phyloP scores from a whole-genome alignment of 2,113 vertebrate species.

The Calypte anna region DNA sequence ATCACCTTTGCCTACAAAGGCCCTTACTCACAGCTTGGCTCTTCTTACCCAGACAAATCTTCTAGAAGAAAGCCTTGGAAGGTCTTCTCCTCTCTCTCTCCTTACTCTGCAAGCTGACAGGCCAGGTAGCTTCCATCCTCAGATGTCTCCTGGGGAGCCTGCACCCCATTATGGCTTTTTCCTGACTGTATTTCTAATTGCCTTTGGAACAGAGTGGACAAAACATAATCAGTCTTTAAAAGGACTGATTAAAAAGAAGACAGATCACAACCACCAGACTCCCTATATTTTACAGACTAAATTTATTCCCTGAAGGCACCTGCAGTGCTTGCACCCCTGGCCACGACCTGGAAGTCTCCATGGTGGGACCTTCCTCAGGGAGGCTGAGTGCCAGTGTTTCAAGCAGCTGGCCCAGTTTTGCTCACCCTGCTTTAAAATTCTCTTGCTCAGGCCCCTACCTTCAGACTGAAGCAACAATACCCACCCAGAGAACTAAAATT shows the following conservation, averaged over 20 bases:
- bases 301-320: background rate
- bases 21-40: background rate
- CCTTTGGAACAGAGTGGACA: background rate
- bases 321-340: background rate
- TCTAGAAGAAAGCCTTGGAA: background rate
- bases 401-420: background rate
- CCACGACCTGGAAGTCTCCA: background rate
- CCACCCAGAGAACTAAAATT: background rate
- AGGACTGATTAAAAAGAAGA: no score
- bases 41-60: background rate
- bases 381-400: background rate
- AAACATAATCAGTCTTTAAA: background rate
- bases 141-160: background rate
- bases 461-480: background rate
- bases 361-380: fast-evolving
- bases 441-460: background rate
- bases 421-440: background rate
- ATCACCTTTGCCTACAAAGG: background rate
- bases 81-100: background rate
- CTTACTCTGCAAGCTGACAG: background rate
- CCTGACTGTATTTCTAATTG: background rate
- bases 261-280: background rate
- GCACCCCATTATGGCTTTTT: background rate
- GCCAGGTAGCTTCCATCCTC: background rate
- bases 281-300: background rate